Percentiles rank a stretch among this genome's conserved stretches.
These are phyloP conservation scores for Notoglanidium macrostoma DNA, from an alignment of 2,797 vertebrate genomes.

Conservation along the genomic window DNA sequence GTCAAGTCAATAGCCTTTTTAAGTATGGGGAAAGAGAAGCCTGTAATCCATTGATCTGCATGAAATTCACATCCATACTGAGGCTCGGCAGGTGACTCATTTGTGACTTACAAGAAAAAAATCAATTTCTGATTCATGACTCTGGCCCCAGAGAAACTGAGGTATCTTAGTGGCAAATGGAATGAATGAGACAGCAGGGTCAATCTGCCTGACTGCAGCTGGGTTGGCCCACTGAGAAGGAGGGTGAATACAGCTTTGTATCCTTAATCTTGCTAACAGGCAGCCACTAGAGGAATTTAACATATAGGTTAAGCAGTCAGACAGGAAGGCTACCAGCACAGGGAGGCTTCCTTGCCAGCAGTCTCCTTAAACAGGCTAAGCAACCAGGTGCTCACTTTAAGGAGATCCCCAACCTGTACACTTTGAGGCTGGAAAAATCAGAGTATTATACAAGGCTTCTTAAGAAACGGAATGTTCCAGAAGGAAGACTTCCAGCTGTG, in stretches of 20 bases:
- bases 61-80: slow-evolving; percentile 17
- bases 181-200: slow-evolving; percentile 28
- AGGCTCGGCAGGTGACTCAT: slow-evolving; percentile 27
- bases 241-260: slow-evolving; percentile 59
- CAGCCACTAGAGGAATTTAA: slow-evolving; percentile 54
- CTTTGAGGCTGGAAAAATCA: not conserved
- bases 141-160: slow-evolving; percentile 41
- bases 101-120: slow-evolving; percentile 44
- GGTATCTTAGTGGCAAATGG: slow-evolving; percentile 29
- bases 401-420: not conserved
- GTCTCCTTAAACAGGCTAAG: not conserved
- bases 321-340: slow-evolving; percentile 35
- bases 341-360: slow-evolving; percentile 11
- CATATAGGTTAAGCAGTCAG: slow-evolving; percentile 52
- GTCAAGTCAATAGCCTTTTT: not conserved
- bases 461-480: not conserved
- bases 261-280: not conserved
- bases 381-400: slow-evolving; percentile 12
- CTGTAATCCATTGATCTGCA: slow-evolving; percentile 24
- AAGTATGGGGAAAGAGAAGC: not conserved
- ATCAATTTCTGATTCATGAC: slow-evolving; percentile 54
- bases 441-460: not conserved
- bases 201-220: slow-evolving; percentile 25
- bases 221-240: slow-evolving; percentile 5
- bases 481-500: slow-evolving; percentile 1